Evolutionary conservation across 2,888 invertebrate species (phyloP).

Genomic region (Cepaea hortensis): DNA sequence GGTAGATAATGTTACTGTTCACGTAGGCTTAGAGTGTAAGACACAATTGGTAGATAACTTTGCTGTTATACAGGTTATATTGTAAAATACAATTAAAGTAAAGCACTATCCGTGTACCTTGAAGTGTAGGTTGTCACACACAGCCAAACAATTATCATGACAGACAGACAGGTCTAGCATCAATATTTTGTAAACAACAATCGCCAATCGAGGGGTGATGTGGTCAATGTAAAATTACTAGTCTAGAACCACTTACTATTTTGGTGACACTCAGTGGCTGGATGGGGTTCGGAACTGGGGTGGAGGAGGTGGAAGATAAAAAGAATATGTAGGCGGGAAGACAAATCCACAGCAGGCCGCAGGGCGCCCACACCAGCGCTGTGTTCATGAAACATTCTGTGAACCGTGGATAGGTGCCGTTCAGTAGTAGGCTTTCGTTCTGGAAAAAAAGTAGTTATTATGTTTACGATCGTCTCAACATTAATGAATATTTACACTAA

Average conservation of each 20-base stretch:
- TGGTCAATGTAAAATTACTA: too few species aligned
- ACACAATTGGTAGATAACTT: too few species aligned
- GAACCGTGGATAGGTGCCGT: constrained; percentile 48
- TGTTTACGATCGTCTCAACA: background rate
- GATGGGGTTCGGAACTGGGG: constrained; percentile 31
- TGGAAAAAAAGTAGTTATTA: constrained; percentile 5
- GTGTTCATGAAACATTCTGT: constrained; percentile 52
- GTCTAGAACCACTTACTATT: constrained; percentile 35
- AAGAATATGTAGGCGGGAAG: constrained; percentile 45
- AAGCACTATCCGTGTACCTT: too few species aligned
- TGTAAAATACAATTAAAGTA: too few species aligned
- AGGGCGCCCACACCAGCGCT: constrained; percentile 50
- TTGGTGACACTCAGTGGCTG: constrained; percentile 38
- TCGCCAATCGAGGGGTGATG: too few species aligned
- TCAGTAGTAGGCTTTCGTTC: constrained; percentile 42
- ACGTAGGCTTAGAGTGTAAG: too few species aligned
- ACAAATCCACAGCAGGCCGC: constrained; percentile 44
- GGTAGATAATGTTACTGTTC: too few species aligned
- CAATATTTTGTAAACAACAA: too few species aligned
- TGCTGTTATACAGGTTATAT: too few species aligned
- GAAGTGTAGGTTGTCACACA: too few species aligned
- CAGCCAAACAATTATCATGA: too few species aligned
- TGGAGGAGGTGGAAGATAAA: constrained; percentile 11
- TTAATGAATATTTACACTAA: background rate
- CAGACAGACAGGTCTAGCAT: too few species aligned